Base-by-base conservation (phyloP, 37 sponge, comb jelly and placozoan species). In the Theonella swinhoei region DNA sequence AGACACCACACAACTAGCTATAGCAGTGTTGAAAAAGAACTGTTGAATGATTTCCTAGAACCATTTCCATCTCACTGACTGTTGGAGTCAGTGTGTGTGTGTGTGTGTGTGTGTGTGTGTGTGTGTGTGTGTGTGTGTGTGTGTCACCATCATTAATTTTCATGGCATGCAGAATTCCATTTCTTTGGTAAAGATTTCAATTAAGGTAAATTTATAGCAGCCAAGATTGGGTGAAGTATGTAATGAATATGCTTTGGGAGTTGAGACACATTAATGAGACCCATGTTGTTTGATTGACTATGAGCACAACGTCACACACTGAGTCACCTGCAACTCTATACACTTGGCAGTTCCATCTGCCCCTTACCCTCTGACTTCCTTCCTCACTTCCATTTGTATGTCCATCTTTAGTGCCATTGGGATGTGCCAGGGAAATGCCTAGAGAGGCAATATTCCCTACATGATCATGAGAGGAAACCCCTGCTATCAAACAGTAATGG, bases 361-460 rank as follows among this genome's bases (percentile, higher is more conserved):
- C 67, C 87, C 23, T 62, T 94, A 17, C 90, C 95, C 0, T 28
- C 88, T 28, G 72, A 84, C 8, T 39, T 71, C 39, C 79, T 94
- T 1, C 91, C 91, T 39, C 88, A 90, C 74, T 94, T 90, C 64
- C 95, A 89, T 39, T 58, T 79, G 89, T 89, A 65, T 64, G 89
- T 76, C n/a, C 42, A 38, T 22, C 30, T 1, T 30, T 4, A 30
- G 4, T 4, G 75, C 8, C 30, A 32, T 67, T 30, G 3, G 5
- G 30, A 59, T 62, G 63, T 8, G 24, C 65, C 20, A 80, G 4
- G 17, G 4, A 8, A 8, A 29, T 25, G 24, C 43, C 30, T 39
- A 11, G 30, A 17, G 32, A 19, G 26, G 34, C 38, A 28, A 28
- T n/a, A n/a, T n/a, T n/a, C n/a, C n/a, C n/a, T n/a, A n/a, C n/a